A percentile compares a stretch with the other conserved stretches of the same genome.
phyloP scores from a whole-genome alignment of 2,797 vertebrate species.

The Echeneis naucrates region DNA sequence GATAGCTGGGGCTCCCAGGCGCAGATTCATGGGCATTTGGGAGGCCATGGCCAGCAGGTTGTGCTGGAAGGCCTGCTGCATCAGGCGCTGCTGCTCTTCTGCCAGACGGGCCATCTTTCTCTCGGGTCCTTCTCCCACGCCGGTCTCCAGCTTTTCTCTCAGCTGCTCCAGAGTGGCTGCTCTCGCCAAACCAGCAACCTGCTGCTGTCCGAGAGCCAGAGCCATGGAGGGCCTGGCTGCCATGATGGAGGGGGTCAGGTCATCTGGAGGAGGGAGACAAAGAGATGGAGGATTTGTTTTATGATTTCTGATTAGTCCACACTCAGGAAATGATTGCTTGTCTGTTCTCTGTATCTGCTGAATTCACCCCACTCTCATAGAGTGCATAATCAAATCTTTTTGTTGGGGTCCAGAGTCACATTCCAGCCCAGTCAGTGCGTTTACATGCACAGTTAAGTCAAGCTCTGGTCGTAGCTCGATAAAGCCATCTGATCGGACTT shows the following conservation, averaged over 20 bases:
- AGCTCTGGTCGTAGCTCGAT: too few species aligned
- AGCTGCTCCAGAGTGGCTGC: conserved; percentile 92
- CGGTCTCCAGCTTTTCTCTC: conserved; percentile 91
- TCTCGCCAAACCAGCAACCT: conserved; percentile 83
- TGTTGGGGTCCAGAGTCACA: conserved; percentile 52
- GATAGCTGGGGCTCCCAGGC: conserved; percentile 72
- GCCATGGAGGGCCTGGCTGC: conserved; percentile 85
- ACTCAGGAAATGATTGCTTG: not conserved
- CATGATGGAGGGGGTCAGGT: conserved; percentile 84
- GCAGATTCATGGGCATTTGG: conserved; percentile 83
- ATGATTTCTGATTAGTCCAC: not conserved
- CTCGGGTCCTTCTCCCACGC: conserved; percentile 88
- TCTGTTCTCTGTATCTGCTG: not conserved
- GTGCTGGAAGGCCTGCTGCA: conserved; percentile 95
- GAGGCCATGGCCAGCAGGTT: conserved; percentile 92
- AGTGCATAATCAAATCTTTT: too few species aligned
- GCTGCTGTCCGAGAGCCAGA: conserved; percentile 86
- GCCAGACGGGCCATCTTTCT: conserved; percentile 89
- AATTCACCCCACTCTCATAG: not conserved
- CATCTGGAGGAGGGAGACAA: conserved; percentile 78
- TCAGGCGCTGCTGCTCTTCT: conserved; percentile 93
- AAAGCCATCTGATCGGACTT: too few species aligned
- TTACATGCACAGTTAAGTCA: too few species aligned
- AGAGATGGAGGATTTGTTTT: not conserved
- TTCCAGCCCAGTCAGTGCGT: conserved; percentile 59